These are phyloP conservation scores for Ammodytes marinus DNA, from an alignment of 2,113 vertebrate genomes.

Conservation along the genomic window DNA sequence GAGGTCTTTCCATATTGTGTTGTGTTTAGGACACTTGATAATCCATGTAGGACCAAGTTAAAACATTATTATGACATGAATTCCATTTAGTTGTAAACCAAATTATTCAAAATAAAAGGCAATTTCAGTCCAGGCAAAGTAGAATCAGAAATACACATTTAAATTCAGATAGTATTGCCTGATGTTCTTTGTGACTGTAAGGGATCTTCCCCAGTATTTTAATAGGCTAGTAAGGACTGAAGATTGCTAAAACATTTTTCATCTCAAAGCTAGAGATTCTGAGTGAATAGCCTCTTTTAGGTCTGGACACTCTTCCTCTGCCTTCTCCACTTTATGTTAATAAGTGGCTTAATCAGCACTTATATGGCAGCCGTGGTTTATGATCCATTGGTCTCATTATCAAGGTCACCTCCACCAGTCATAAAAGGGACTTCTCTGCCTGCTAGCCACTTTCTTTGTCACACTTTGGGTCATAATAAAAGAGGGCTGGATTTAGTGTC, in stretches of 20 bases:
- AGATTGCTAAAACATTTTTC: background rate
- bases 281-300: background rate
- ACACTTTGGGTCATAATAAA: background rate
- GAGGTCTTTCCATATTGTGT: background rate
- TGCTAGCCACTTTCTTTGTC: slow-evolving; percentile 52
- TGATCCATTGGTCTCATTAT: slow-evolving; percentile 51
- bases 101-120: background rate
- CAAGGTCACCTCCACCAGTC: slow-evolving; percentile 54
- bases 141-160: background rate
- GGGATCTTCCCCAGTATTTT: slow-evolving; percentile 26
- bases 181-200: slow-evolving; percentile 12
- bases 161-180: background rate
- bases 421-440: slow-evolving; percentile 59
- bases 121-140: background rate
- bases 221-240: slow-evolving; percentile 22
- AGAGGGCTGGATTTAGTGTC: slow-evolving; percentile 4
- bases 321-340: slow-evolving; percentile 42
- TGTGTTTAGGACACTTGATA: too few relatives aligned
- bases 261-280: background rate
- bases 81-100: too few relatives aligned
- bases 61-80: too few relatives aligned
- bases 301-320: background rate
- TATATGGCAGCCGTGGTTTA: slow-evolving; percentile 28
- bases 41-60: too few relatives aligned
- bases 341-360: slow-evolving; percentile 58